phyloP scores from a whole-genome alignment of 2,797 vertebrate species.

The Synanceia verrucosa region DNA sequence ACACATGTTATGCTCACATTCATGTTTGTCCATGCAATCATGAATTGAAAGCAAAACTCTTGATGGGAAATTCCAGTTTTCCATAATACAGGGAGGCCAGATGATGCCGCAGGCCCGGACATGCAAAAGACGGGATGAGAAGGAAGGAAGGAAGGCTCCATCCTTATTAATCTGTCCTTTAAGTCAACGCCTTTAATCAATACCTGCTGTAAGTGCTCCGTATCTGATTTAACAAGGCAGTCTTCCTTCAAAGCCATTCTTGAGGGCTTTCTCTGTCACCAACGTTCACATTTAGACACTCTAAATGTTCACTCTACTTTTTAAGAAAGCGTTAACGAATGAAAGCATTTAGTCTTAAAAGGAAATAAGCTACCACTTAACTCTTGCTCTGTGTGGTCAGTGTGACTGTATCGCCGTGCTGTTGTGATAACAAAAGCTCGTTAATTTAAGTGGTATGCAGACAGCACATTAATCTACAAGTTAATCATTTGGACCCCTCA shows the following conservation, averaged over 20 bases:
- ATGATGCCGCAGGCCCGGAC: conserved; percentile 31
- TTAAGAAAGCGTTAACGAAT: not conserved
- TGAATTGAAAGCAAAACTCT: conserved; percentile 9
- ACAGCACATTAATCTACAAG: conserved; percentile 51
- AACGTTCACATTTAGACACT: not conserved
- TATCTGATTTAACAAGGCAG: conserved; percentile 10
- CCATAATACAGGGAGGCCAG: not conserved
- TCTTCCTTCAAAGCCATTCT: conserved; percentile 7
- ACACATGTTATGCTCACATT: not conserved
- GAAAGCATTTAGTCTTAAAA: conserved; percentile 6
- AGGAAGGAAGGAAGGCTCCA: conserved; percentile 20
- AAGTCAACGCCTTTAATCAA: conserved; percentile 46
- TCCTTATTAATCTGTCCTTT: conserved; percentile 26
- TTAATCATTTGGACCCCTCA: conserved; percentile 53
- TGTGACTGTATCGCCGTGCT: conserved; percentile 11
- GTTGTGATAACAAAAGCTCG: conserved; percentile 32
- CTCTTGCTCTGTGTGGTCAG: conserved; percentile 24
- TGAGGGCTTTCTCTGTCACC: conserved; percentile 5
- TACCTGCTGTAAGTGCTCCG: conserved; percentile 11
- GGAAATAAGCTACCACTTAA: conserved; percentile 10
- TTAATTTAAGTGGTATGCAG: conserved; percentile 43
- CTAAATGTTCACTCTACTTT: not conserved
- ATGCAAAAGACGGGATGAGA: conserved; percentile 33
- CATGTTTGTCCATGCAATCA: conserved; percentile 2
- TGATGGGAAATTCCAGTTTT: conserved; percentile 48